phyloP scores from a whole-genome alignment of 2,797 vertebrate genomes.

The Myripristis murdjan region DNA sequence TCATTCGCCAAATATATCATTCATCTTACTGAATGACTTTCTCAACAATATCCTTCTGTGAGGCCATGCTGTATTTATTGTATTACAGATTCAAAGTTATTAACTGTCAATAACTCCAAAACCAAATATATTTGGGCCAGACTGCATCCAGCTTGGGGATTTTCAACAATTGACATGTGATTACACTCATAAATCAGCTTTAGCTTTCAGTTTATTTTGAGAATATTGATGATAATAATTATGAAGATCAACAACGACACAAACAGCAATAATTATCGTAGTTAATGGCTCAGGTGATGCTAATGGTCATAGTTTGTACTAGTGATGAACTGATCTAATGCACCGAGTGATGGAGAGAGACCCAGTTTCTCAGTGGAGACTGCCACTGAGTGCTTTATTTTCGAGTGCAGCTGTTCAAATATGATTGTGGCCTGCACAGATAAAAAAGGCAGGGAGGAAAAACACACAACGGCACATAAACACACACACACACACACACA shows the following conservation, averaged over 20 bases:
- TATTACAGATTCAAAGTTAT: too few relatives aligned
- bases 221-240: too few relatives aligned
- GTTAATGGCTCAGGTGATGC: neutral
- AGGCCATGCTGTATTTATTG: too few relatives aligned
- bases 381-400: conserved; percentile 71
- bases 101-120: neutral
- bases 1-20: too few relatives aligned
- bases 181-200: too few relatives aligned
- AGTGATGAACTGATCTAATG: conserved; percentile 42
- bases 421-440: conserved; percentile 76
- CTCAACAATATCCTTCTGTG: too few relatives aligned
- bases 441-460: conserved; percentile 60
- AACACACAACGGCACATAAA: conserved; percentile 60
- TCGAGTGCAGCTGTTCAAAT: conserved; percentile 84
- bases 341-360: conserved; percentile 35
- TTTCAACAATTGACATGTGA: neutral
- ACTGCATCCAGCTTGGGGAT: neutral
- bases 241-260: neutral
- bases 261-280: conserved; percentile 12
- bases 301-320: conserved; percentile 37
- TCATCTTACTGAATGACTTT: too few relatives aligned
- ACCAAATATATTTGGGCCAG: conserved; percentile 3
- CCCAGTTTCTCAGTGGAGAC: conserved; percentile 49
- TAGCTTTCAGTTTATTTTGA: neutral
- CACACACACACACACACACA: conserved; percentile 11